Percentiles rank a stretch among this genome's conserved stretches.
phyloP scores from a whole-genome alignment of 1,140 invertebrate genomes.

The Leptinotarsa texana region DNA sequence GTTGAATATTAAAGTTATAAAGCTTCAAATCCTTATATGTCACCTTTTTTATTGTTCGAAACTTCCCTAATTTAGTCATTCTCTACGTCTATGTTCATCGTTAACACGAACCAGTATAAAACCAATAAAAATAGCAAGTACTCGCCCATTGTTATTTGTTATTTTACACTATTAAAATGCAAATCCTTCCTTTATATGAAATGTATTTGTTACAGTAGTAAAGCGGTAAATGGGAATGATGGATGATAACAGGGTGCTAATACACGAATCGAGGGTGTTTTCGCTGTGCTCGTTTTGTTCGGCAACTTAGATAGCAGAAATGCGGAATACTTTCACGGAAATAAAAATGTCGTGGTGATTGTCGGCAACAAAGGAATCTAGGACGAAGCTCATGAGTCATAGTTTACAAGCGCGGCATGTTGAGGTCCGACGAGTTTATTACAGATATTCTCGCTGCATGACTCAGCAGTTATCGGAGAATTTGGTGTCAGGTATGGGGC shows the following conservation, averaged over 20 bases:
- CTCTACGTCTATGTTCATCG: background rate
- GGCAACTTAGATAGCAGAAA: background rate
- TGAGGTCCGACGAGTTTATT: slow-evolving; percentile 1
- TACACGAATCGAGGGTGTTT: slow-evolving; percentile 5
- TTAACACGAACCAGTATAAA: slow-evolving; percentile 6
- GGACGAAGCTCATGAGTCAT: background rate
- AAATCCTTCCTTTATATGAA: background rate
- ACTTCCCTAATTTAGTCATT: background rate
- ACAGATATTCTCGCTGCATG: background rate
- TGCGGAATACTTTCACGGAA: background rate
- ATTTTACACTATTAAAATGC: slow-evolving; percentile 8
- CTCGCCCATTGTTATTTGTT: slow-evolving; percentile 6
- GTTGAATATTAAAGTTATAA: too few species aligned
- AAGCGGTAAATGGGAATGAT: background rate
- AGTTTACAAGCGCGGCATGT: background rate
- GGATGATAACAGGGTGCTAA: slow-evolving; percentile 7
- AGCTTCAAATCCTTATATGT: too few species aligned
- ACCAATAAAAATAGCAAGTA: background rate
- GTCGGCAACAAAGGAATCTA: background rate
- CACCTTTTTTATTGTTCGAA: too few species aligned
- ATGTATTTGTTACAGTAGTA: slow-evolving; percentile 6
- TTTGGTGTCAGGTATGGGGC: background rate
- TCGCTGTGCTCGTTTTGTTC: background rate
- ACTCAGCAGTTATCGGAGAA: background rate
- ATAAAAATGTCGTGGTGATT: background rate